phyloP scores from a whole-genome alignment of 2,797 vertebrate genomes.

The Crax fasciolata region DNA sequence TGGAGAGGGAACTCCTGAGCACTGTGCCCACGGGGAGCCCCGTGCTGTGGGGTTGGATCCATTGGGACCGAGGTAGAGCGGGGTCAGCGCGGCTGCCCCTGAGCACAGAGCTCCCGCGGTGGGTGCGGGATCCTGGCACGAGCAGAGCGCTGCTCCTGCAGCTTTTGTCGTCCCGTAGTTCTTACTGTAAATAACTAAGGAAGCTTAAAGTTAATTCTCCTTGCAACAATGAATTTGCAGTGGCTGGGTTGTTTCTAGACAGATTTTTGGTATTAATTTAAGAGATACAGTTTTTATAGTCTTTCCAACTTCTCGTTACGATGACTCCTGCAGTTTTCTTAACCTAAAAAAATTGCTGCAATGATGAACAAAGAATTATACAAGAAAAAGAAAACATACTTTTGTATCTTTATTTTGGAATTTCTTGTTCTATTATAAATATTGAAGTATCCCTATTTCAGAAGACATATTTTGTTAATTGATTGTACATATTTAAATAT shows the following conservation, averaged over 20 bases:
- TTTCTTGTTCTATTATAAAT: constrained; percentile 91
- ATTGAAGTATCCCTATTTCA: constrained; percentile 98
- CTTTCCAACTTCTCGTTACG: constrained; percentile 86
- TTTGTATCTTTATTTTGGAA: constrained; percentile 90
- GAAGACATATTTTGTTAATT: constrained; percentile 99
- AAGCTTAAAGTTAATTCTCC: constrained; percentile 84
- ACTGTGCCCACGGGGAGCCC: constrained; percentile 64
- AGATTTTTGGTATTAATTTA: constrained; percentile 88
- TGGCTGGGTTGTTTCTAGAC: constrained; percentile 86
- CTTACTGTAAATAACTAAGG: constrained; percentile 82
- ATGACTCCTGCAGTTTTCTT: constrained; percentile 89
- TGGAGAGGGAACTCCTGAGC: constrained; percentile 30
- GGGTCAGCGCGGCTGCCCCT: constrained; percentile 58
- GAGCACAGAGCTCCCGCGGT: constrained; percentile 68
- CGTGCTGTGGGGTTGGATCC: no score
- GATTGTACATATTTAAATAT: constrained; percentile 99
- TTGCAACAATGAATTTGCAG: constrained; percentile 84
- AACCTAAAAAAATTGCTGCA: constrained; percentile 90
- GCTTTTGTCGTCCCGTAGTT: constrained; percentile 82
- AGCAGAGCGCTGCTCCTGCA: constrained; percentile 79
- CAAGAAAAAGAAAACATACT: constrained; percentile 83
- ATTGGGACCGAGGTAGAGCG: no score
- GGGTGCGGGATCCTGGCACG: constrained; percentile 47
- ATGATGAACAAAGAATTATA: constrained; percentile 90
- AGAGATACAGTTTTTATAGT: constrained; percentile 87